phyloP scores from a whole-genome alignment of 2,797 vertebrate genomes.

The Phalanger gymnotis region DNA sequence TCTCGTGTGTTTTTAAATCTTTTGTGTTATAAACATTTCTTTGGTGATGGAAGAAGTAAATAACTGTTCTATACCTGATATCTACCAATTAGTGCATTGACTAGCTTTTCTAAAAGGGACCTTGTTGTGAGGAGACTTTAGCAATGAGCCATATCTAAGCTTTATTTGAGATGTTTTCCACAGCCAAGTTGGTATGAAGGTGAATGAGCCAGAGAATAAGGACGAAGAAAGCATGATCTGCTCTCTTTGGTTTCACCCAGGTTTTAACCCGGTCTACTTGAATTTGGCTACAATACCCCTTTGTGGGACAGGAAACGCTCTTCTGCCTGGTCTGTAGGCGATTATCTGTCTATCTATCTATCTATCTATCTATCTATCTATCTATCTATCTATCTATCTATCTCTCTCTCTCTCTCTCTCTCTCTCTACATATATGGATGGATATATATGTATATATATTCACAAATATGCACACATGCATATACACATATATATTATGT shows the following conservation, averaged over 20 bases:
- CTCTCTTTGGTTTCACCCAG: not conserved
- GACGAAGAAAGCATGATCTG: not conserved
- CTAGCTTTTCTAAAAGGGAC: not conserved
- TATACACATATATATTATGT: not conserved
- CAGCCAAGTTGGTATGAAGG: not conserved
- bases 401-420: no score
- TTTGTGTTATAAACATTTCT: not conserved
- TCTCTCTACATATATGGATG: no score
- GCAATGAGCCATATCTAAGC: not conserved
- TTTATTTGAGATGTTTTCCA: not conserved
- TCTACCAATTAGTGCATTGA: not conserved
- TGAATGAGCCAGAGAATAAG: not conserved
- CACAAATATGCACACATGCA: no score
- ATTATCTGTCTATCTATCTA: no score
- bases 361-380: no score
- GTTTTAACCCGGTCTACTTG: not conserved
- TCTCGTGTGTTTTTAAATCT: not conserved
- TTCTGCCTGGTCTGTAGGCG: not conserved
- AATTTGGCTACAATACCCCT: not conserved
- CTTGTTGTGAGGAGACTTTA: not conserved
- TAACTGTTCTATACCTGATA: not conserved
- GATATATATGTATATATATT: no score
- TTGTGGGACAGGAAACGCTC: not conserved
- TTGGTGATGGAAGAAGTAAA: not conserved
- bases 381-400: no score